Percentiles rank a stretch among this genome's conserved stretches.
Conservation (phyloP, 1,140 invertebrate genomes). For the Pogonomyrmex barbatus region DNA sequence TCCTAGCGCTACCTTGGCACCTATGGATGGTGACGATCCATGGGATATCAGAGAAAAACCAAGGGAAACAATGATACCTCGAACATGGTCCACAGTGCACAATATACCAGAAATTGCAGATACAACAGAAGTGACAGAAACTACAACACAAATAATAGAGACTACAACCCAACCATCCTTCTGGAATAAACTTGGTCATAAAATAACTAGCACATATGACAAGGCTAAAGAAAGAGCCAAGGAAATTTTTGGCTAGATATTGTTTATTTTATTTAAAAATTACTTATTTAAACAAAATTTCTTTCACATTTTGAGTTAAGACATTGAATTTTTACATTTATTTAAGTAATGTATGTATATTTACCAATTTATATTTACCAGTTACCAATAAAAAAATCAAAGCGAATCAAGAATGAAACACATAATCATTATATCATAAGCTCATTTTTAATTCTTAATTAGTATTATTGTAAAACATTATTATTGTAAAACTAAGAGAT, state of each 20-base stretch:
- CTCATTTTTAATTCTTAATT: conserved; percentile 48
- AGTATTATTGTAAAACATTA: conserved; percentile 61
- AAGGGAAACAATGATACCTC: conserved; percentile 55
- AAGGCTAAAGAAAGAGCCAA: conserved; percentile 86
- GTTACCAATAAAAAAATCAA: conserved; percentile 17
- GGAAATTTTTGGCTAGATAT: conserved; percentile 84
- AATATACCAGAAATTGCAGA: conserved; percentile 20
- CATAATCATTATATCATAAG: conserved; percentile 35
- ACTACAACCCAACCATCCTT: conserved; percentile 83
- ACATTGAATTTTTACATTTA: conserved; percentile 60
- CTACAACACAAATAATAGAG: conserved; percentile 30
- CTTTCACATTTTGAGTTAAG: background rate
- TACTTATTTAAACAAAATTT: conserved; percentile 59
- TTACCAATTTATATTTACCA: background rate
- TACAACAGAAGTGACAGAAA: conserved; percentile 41
- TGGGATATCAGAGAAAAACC: conserved; percentile 79
- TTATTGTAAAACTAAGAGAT: conserved; percentile 51
- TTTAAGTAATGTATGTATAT: conserved; percentile 42
- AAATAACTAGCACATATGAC: conserved; percentile 82
- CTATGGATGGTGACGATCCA: conserved; percentile 67
- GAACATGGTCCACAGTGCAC: conserved; percentile 36
- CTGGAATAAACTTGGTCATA: conserved; percentile 86
- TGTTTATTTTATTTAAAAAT: conserved; percentile 59
- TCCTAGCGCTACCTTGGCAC: conserved; percentile 77
- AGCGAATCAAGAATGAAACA: background rate